Base-by-base conservation (phyloP, 2,888 invertebrate species). In the Macroteleia sp. region DNA sequence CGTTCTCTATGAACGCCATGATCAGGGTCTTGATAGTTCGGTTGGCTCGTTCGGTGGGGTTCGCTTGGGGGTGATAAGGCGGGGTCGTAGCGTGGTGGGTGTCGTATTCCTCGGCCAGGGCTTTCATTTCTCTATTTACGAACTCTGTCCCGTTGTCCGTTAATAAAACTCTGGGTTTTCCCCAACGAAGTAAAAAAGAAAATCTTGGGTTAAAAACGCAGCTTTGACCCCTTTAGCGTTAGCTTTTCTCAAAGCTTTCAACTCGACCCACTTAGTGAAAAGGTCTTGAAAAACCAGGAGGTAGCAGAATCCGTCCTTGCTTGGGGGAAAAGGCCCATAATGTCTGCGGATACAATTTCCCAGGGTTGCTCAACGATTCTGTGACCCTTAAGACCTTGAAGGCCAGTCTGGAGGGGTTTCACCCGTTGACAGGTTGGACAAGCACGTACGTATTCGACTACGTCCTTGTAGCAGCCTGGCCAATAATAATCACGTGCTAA, bases 401-500 rank as follows among this genome's bases (percentile, higher is more conserved):
- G n/a, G n/a, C n/a, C n/a, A n/a, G n/a, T n/a, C n/a, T n/a, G n/a
- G n/a, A n/a, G n/a, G n/a, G n/a, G n/a, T n/a, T n/a, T n/a, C n/a
- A n/a, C n/a, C n/a, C n/a, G n/a, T n/a, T n/a, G n/a, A n/a, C n/a
- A n/a, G n/a, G n/a, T n/a, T n/a, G n/a, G n/a, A n/a, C n/a, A n/a
- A n/a, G n/a, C n/a, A n/a, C n/a, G n/a, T n/a, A n/a, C n/a, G n/a
- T n/a, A n/a, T n/a, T 57, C 39, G 20, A 28, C 66, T 0, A 74
- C 57, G 14, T 74, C 66, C 2, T 9, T 3, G 9, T 46, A 67
- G 6, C 20, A 25, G 0, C 57, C 66, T 2, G 64, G 52, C 52
- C 52, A 64, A 16, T 64, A 64, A 9, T 22, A 52, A 0, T 64
- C 42, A 1, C 64, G 66, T n/a, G 54, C 52, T n/a, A 54, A 1